phyloP scores from a whole-genome alignment of 1,140 invertebrate genomes.

The Cyrtorhinus lividipennis region DNA sequence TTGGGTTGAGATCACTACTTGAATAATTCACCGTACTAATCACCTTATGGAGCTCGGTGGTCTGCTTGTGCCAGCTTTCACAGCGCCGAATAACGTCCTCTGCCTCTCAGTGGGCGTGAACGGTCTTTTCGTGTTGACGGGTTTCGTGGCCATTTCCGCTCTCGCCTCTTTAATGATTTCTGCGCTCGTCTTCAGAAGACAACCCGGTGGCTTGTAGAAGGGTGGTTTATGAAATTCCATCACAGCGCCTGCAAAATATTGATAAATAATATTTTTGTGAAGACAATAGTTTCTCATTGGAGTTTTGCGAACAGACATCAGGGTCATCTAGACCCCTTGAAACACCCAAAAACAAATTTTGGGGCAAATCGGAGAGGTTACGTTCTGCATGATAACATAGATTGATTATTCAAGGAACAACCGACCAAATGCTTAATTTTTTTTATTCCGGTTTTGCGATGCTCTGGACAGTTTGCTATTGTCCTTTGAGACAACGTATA shows the following conservation, averaged over 20 bases:
- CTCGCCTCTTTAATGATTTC: slow-evolving; percentile 66
- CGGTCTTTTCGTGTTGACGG: slow-evolving; percentile 55
- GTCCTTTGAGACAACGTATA: no score
- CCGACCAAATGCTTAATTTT: no score
- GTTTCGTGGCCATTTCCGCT: slow-evolving; percentile 35
- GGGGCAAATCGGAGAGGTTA: no score
- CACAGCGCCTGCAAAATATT: slow-evolving; percentile 1
- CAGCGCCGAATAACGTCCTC: slow-evolving; percentile 46
- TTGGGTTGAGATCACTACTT: no score
- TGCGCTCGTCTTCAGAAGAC: slow-evolving; percentile 24
- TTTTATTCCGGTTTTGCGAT: no score
- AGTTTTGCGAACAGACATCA: background rate
- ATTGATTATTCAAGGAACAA: no score
- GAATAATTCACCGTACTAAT: slow-evolving; percentile 19
- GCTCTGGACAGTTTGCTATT: no score
- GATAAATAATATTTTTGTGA: background rate
- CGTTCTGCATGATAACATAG: no score
- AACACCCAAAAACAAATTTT: no score
- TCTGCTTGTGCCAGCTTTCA: slow-evolving; percentile 36
- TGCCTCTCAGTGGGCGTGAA: slow-evolving; percentile 64
- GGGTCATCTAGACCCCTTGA: no score
- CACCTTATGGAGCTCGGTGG: slow-evolving; percentile 68
- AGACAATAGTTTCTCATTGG: background rate
- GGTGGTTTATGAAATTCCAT: slow-evolving; percentile 2
- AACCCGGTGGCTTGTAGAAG: slow-evolving; percentile 23